Evolutionary conservation across 2,113 vertebrate species (phyloP).

Genomic region (Misgurnus anguillicaudatus): DNA sequence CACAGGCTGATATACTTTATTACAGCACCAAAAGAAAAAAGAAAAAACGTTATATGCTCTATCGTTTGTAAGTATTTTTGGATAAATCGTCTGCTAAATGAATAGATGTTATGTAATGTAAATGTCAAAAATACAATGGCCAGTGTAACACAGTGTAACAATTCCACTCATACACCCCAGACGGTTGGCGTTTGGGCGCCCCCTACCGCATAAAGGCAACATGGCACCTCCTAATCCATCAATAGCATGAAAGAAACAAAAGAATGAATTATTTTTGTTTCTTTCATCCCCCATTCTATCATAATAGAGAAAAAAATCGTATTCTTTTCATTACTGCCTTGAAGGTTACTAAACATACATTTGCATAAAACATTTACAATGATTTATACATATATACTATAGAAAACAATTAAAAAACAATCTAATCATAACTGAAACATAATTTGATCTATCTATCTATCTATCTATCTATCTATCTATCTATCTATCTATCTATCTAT

Average conservation of each 20-base stretch:
- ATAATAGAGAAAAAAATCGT: neutral
- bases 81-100: too few relatives aligned
- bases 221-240: neutral
- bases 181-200: neutral
- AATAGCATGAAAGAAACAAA: neutral
- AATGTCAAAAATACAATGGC: too few relatives aligned
- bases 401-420: too few relatives aligned
- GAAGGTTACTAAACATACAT: neutral
- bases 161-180: neutral
- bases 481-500: neutral
- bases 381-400: too few relatives aligned
- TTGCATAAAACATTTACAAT: neutral
- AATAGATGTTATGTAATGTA: too few relatives aligned
- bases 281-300: conserved; percentile 2
- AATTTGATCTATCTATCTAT: neutral
- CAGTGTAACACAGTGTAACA: too few relatives aligned
- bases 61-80: too few relatives aligned
- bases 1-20: neutral
- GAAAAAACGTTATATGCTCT: too few relatives aligned
- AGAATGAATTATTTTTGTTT: conserved; percentile 1
- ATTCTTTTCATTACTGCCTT: neutral
- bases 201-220: neutral
- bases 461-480: neutral
- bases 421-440: too few relatives aligned
- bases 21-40: neutral